Conservation (phyloP, 1,140 invertebrate species). For the Halictus rubicundus region DNA sequence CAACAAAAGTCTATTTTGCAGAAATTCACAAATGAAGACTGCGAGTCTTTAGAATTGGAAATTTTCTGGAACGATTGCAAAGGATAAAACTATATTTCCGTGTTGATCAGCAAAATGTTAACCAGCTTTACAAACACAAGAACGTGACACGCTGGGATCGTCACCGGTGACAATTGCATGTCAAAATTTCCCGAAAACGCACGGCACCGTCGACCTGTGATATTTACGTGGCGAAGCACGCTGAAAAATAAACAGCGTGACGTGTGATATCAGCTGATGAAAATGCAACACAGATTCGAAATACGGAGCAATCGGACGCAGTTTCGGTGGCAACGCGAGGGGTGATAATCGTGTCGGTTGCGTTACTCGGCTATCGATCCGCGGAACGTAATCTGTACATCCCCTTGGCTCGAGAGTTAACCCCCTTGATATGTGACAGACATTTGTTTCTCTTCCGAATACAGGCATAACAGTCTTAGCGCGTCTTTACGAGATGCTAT, state of each 20-base stretch:
- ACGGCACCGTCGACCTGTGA: no score
- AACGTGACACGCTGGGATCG: no score
- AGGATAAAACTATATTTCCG: no score
- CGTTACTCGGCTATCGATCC: constrained; percentile 67
- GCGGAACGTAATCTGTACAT: constrained; percentile 70
- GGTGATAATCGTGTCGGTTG: constrained; percentile 48
- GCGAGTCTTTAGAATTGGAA: not conserved
- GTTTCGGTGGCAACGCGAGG: constrained; percentile 26
- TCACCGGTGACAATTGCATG: no score
- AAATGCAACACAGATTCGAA: not conserved
- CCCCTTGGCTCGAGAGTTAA: constrained; percentile 54
- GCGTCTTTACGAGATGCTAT: constrained; percentile 67
- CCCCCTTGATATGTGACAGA: constrained; percentile 74
- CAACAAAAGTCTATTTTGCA: not conserved
- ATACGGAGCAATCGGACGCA: constrained; percentile 17
- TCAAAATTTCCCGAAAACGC: not conserved
- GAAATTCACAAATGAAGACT: no score
- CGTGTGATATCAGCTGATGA: no score
- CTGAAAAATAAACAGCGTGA: no score
- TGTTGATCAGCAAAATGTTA: no score
- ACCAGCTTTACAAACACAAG: no score
- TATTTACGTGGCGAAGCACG: no score
- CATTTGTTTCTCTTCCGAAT: constrained; percentile 75
- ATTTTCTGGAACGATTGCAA: not conserved
- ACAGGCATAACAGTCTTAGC: constrained; percentile 61